A percentile compares a stretch with the other conserved stretches of the same genome.
Conservation (phyloP, 1,140 invertebrate species). For the Drosophila prosaltans region DNA sequence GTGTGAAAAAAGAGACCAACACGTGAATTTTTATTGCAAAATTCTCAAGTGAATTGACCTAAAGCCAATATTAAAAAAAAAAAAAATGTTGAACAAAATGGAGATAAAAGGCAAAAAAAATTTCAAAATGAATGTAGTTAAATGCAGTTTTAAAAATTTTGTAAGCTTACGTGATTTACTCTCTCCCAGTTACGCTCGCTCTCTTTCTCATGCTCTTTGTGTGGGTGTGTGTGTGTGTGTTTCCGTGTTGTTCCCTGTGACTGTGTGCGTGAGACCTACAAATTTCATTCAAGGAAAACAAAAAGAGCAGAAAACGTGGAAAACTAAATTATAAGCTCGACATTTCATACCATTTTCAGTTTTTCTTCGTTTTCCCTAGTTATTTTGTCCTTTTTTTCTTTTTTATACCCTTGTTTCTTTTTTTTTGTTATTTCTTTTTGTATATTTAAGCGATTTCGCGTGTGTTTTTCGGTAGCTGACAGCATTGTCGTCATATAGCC, state of each 20-base stretch:
- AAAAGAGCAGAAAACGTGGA: constrained; percentile 42
- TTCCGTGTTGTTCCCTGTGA: background rate
- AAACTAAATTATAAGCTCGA: constrained; percentile 51
- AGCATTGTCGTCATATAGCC: constrained; percentile 50
- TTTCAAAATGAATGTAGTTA: constrained; percentile 60
- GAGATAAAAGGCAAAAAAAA: background rate
- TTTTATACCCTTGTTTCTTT: background rate
- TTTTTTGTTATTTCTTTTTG: constrained; percentile 32
- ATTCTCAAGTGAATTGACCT: constrained; percentile 4
- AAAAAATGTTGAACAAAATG: constrained; percentile 38
- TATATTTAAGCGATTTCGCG: constrained; percentile 62
- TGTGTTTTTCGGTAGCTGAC: constrained; percentile 47
- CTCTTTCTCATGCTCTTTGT: background rate
- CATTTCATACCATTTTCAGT: constrained; percentile 26
- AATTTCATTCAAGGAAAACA: constrained; percentile 46
- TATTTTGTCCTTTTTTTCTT: constrained; percentile 18
- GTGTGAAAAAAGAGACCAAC: constrained; percentile 3
- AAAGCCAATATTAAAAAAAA: constrained; percentile 38
- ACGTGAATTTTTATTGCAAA: constrained; percentile 13
- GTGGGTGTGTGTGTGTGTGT: constrained; percentile 21
- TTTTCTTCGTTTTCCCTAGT: background rate
- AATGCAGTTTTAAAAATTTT: constrained; percentile 58
- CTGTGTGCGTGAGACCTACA: constrained; percentile 12
- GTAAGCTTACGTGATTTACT: constrained; percentile 58
- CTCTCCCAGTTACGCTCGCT: constrained; percentile 1